Evolutionary conservation across 2,888 invertebrate genomes (phyloP).

Genomic region (Drosophila kambysellisi): DNA sequence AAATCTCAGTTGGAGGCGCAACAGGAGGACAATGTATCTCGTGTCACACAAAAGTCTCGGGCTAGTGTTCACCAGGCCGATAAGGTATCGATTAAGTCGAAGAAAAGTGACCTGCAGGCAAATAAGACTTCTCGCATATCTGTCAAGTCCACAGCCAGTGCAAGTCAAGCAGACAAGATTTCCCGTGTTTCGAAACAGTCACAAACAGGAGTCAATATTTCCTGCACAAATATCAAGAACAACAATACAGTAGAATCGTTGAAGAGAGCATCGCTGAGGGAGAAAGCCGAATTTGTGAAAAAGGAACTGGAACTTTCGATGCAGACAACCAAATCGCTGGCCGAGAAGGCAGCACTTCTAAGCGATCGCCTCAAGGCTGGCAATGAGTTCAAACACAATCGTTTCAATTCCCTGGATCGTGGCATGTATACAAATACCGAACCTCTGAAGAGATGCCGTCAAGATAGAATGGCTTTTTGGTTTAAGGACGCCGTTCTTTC

Average conservation of each 20-base stretch:
- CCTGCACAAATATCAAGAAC: not conserved
- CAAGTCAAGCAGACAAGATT: not conserved
- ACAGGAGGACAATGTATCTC: slow-evolving; percentile 13
- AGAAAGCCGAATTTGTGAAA: slow-evolving; percentile 22
- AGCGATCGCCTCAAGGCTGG: slow-evolving; percentile 60
- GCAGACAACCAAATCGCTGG: slow-evolving; percentile 11
- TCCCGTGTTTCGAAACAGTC: slow-evolving; percentile 10
- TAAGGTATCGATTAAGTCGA: slow-evolving; percentile 7
- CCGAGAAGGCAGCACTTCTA: slow-evolving; percentile 40
- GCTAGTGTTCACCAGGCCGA: not conserved
- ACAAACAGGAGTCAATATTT: not conserved
- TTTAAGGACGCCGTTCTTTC: slow-evolving; percentile 63
- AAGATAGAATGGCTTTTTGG: slow-evolving; percentile 66
- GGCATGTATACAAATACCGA: slow-evolving; percentile 28
- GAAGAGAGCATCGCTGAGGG: not conserved
- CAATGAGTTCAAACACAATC: slow-evolving; percentile 50
- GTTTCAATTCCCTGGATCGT: slow-evolving; percentile 41
- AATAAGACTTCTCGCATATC: slow-evolving; percentile 23
- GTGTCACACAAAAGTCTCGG: not conserved
- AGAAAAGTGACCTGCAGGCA: not conserved
- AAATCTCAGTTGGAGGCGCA: not conserved
- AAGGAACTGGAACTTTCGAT: slow-evolving; percentile 12
- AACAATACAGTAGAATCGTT: not conserved
- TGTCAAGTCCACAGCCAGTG: not conserved
- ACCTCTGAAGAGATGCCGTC: slow-evolving; percentile 35